Percentiles rank a stretch among this genome's conserved stretches.
Evolutionary conservation across 2,113 vertebrate species (phyloP).

Genomic region (Megaceryle torquata): DNA sequence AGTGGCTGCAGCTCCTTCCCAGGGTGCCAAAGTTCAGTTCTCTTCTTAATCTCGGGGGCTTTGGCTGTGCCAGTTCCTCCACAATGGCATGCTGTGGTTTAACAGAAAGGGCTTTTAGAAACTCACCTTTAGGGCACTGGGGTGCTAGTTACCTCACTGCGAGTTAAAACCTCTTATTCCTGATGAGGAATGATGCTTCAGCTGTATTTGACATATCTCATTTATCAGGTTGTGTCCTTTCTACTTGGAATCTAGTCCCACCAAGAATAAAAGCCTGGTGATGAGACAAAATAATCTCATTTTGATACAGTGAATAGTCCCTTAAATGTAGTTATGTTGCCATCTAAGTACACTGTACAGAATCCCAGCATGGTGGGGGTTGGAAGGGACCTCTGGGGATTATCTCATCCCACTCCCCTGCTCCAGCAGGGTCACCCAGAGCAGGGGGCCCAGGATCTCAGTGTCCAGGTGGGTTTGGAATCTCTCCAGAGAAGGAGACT

Average conservation of each 20-base stretch:
- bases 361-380: too few species aligned
- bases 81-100: background rate
- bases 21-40: background rate
- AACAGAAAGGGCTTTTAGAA: background rate
- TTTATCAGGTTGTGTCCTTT: background rate
- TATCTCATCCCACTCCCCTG: too few species aligned
- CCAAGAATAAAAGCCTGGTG: background rate
- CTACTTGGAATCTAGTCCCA: background rate
- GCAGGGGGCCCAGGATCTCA: too few species aligned
- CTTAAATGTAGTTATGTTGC: background rate
- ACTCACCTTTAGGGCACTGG: too few species aligned
- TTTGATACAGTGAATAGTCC: background rate
- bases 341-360: too few species aligned
- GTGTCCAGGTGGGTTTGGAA: too few species aligned
- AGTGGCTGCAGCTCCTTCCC: background rate
- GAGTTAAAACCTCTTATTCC: background rate
- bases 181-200: background rate
- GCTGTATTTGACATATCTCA: background rate
- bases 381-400: too few species aligned
- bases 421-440: too few species aligned
- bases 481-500: too few species aligned
- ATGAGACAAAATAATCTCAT: background rate
- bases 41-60: background rate
- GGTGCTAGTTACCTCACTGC: background rate
- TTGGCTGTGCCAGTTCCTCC: background rate